Evolutionary conservation across 2,113 vertebrate genomes (phyloP).

Genomic region (Chitala chitala): DNA sequence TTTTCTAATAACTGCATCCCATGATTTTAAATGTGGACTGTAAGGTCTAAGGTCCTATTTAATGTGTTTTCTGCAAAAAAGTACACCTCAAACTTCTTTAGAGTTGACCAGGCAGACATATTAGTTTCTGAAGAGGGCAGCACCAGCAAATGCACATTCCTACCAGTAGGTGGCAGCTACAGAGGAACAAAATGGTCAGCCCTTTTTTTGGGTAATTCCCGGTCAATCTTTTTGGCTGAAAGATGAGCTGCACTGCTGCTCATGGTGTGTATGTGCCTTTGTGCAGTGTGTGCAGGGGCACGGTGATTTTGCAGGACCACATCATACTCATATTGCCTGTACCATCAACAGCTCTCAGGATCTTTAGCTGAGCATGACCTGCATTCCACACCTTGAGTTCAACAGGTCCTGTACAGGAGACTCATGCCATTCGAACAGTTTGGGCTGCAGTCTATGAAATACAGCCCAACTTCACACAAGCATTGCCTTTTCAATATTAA

Average conservation of each 20-base stretch:
- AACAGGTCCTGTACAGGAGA: background rate
- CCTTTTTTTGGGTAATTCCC: too few species aligned
- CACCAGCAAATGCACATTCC: slow-evolving; percentile 2
- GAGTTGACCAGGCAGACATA: background rate
- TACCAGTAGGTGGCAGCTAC: slow-evolving; percentile 1
- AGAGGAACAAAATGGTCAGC: too few species aligned
- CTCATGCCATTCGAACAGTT: background rate
- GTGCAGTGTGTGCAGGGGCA: too few species aligned
- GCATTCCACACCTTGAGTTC: too few species aligned
- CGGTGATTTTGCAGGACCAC: too few species aligned
- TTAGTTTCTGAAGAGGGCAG: background rate
- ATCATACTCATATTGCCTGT: too few species aligned
- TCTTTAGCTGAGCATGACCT: too few species aligned
- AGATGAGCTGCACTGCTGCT: too few species aligned
- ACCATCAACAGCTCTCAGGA: too few species aligned
- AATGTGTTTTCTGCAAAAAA: background rate
- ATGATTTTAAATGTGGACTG: background rate
- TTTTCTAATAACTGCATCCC: background rate
- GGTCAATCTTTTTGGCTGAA: too few species aligned
- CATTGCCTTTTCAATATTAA: slow-evolving; percentile 28
- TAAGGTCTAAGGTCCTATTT: background rate
- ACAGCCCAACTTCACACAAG: background rate
- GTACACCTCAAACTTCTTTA: background rate
- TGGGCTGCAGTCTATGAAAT: background rate
- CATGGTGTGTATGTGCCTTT: too few species aligned